Conservation (phyloP, 2,113 vertebrate species). For the Anhinga anhinga region DNA sequence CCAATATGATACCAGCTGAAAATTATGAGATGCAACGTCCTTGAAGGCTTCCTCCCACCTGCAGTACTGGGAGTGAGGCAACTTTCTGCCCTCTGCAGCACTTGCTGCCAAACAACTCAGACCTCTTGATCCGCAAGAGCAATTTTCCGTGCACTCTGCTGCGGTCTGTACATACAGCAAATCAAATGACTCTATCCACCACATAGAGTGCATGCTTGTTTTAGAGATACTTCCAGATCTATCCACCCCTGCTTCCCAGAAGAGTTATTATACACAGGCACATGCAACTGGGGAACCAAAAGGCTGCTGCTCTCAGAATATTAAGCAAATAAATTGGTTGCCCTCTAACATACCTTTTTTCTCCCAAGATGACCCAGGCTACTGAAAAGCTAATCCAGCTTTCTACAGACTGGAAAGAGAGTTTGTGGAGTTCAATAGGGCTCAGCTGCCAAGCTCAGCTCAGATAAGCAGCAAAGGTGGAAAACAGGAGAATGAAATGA, state of each 20-base stretch:
- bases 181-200: not conserved
- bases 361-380: not conserved
- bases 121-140: constrained; percentile 12
- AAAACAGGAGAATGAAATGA: not conserved
- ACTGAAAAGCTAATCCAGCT: constrained; percentile 32
- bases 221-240: not conserved
- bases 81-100: not conserved
- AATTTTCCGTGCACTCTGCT: not conserved
- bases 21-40: not conserved
- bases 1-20: not conserved
- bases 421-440: not conserved
- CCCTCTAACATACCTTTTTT: constrained; percentile 17
- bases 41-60: not conserved
- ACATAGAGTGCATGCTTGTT: not conserved
- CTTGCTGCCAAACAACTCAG: not conserved
- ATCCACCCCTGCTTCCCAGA: constrained; percentile 14
- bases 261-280: constrained; percentile 35
- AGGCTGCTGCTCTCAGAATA: constrained; percentile 43
- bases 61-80: not conserved
- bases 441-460: not conserved
- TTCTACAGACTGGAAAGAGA: not conserved
- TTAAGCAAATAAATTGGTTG: constrained; percentile 57
- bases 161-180: not conserved
- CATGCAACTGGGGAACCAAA: not conserved
- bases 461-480: not conserved